These are phyloP conservation scores for Chondrilla cf. caribensis DNA, from an alignment of 37 sponge, comb jelly and placozoan species.

Conservation along the genomic window DNA sequence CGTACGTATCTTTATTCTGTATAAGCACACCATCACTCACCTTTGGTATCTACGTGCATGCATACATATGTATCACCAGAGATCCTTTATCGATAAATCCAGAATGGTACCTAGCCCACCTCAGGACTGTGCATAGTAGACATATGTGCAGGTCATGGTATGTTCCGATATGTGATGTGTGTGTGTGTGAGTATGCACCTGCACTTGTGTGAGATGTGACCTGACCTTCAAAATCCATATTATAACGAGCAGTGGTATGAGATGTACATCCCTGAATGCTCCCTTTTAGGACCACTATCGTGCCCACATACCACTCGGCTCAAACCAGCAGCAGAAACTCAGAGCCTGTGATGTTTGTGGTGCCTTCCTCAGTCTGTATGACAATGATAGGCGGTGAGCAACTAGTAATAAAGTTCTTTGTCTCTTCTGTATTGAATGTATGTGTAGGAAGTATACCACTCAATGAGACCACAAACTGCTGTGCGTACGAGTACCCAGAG, in stretches of 20 bases:
- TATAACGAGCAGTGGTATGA: no score
- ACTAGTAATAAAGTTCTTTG: neutral
- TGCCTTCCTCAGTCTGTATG: conserved; percentile 98
- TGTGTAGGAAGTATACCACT: conserved; percentile 27
- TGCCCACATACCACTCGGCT: conserved; percentile 67
- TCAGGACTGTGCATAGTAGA: no score
- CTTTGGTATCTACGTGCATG: no score
- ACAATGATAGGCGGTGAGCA: conserved; percentile 91
- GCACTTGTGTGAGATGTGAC: conserved; percentile 8
- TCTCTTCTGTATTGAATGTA: neutral
- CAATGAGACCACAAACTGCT: conserved; percentile 5
- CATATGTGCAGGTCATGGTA: no score
- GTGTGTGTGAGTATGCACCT: no score
- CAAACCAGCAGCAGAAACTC: conserved; percentile 96
- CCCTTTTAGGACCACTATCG: conserved; percentile 86
- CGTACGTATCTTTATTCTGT: no score
- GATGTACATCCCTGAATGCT: neutral
- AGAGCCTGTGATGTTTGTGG: conserved; percentile 99
- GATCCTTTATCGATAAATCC: no score
- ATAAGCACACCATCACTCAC: no score
- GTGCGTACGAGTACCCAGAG: conserved; percentile 43
- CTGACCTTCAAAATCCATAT: no score
- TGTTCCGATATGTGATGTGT: no score
- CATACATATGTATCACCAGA: no score
- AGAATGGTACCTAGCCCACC: no score